phyloP scores from a whole-genome alignment of 2,113 vertebrate species.

The Lepidothrix coronata region DNA sequence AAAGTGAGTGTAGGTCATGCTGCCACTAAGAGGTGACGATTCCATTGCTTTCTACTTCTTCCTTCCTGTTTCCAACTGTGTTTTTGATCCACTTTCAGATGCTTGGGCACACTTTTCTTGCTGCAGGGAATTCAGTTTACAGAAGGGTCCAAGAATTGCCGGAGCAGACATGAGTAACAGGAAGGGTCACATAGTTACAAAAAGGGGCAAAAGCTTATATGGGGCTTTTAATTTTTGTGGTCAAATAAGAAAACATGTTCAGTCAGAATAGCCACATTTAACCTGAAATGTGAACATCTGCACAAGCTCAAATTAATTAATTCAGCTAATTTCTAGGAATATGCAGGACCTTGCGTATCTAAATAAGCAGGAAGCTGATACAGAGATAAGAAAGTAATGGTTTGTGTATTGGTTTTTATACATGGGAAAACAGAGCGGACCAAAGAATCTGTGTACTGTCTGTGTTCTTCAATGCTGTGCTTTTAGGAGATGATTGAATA shows the following conservation, averaged over 20 bases:
- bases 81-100: background rate
- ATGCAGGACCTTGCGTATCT: background rate
- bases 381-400: background rate
- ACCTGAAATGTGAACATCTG: background rate
- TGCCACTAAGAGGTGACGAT: constrained; percentile 17
- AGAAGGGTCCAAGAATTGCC: background rate
- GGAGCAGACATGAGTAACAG: background rate
- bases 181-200: background rate
- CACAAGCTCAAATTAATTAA: background rate
- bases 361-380: background rate
- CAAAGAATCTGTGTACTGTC: background rate
- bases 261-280: background rate
- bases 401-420: accelerated
- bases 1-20: background rate
- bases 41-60: background rate
- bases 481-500: background rate
- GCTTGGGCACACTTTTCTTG: background rate
- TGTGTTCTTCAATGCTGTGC: background rate
- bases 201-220: background rate
- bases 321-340: background rate
- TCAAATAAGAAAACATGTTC: background rate
- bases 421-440: background rate
- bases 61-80: accelerated
- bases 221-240: background rate
- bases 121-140: background rate